These are phyloP conservation scores for Drosophila mettleri DNA, from an alignment of 2,888 invertebrate species.

Conservation along the genomic window DNA sequence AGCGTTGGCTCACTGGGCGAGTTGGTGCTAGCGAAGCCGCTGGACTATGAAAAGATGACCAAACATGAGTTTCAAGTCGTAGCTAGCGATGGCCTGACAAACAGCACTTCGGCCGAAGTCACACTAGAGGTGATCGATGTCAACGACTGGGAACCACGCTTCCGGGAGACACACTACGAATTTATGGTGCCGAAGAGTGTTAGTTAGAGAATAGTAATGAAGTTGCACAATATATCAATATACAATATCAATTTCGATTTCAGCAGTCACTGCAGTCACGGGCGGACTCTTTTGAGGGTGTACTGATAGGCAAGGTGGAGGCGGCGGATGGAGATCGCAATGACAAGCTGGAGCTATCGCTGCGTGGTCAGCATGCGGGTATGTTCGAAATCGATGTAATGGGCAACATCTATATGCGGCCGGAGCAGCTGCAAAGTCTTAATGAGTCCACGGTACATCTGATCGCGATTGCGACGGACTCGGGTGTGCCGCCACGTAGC, in stretches of 20 bases:
- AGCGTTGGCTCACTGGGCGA: constrained; percentile 92
- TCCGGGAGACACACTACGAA: constrained; percentile 94
- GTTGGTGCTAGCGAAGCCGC: constrained; percentile 89
- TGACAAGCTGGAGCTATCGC: constrained; percentile 90
- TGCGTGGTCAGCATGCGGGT: constrained; percentile 89
- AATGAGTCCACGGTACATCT: constrained; percentile 89
- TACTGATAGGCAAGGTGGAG: constrained; percentile 89
- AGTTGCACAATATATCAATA: not conserved
- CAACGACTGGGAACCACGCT: constrained; percentile 97
- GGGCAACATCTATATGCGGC: constrained; percentile 88
- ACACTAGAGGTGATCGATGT: constrained; percentile 93
- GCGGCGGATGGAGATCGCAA: constrained; percentile 94
- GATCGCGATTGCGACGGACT: constrained; percentile 93
- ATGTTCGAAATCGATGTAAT: constrained; percentile 83
- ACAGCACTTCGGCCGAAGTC: constrained; percentile 91
- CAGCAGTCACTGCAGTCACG: constrained; percentile 78
- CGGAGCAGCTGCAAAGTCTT: constrained; percentile 85
- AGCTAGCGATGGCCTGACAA: constrained; percentile 90
- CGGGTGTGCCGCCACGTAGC: constrained; percentile 93
- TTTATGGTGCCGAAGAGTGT: constrained; percentile 86
- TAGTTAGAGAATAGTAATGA: constrained; percentile 43
- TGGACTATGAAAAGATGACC: constrained; percentile 92
- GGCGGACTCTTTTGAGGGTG: constrained; percentile 82
- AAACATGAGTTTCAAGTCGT: constrained; percentile 92
- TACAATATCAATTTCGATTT: constrained; percentile 45